Conservation (phyloP, 2,888 invertebrate genomes). For the Deilephila elpenor region DNA sequence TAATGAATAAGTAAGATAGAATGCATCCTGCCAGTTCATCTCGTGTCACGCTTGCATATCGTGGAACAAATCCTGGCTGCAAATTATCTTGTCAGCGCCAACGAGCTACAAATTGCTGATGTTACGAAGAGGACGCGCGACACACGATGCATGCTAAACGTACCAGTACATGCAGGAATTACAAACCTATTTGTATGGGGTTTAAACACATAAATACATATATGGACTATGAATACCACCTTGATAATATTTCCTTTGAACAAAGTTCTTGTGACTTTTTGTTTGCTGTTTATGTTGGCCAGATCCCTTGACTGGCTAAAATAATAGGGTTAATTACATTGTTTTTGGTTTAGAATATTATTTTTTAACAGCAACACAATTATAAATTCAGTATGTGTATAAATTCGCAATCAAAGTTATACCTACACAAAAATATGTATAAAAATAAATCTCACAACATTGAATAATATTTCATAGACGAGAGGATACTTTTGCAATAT, state of each 20-base stretch:
- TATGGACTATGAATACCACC: neutral
- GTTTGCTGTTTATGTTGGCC: neutral
- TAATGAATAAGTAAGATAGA: neutral
- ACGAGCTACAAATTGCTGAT: conserved; percentile 5
- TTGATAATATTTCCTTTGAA: neutral
- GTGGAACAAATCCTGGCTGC: neutral
- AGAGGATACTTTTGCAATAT: too few species aligned
- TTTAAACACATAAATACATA: too few species aligned
- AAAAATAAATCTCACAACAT: too few species aligned
- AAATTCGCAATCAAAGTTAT: too few species aligned
- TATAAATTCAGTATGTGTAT: too few species aligned
- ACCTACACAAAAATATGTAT: too few species aligned
- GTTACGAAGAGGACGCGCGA: neutral
- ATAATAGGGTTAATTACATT: too few species aligned
- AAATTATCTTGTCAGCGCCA: neutral
- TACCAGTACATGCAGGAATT: neutral
- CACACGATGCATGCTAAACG: neutral
- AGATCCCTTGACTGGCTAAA: too few species aligned
- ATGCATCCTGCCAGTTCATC: neutral
- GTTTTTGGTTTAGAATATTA: too few species aligned
- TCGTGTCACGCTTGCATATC: neutral
- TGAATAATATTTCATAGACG: too few species aligned
- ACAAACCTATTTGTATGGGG: neutral
- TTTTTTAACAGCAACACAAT: too few species aligned
- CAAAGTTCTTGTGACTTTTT: neutral